A percentile compares a stretch with the other conserved stretches of the same genome.
These are phyloP conservation scores for Rhagoletis pomonella DNA, from an alignment of 1,140 invertebrate genomes.

Conservation along the genomic window DNA sequence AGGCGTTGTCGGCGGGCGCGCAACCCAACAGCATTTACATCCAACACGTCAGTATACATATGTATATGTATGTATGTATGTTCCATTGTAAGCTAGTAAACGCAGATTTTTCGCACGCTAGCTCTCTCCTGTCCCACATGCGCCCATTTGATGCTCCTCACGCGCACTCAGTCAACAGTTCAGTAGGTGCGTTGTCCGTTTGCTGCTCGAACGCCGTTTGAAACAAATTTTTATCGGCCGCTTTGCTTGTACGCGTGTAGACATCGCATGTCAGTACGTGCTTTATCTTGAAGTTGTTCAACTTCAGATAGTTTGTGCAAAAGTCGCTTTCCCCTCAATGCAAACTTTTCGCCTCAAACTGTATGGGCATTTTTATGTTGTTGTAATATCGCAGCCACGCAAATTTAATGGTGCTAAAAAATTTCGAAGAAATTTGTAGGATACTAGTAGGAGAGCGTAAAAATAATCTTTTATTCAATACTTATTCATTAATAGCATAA, in stretches of 20 bases:
- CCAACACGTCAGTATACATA: neutral
- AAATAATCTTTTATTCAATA: no score
- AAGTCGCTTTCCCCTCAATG: neutral
- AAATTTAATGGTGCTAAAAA: neutral
- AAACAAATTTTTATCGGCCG: slow-evolving; percentile 51
- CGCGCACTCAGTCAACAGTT: neutral
- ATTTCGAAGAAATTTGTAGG: neutral
- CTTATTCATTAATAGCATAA: no score
- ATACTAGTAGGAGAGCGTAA: no score
- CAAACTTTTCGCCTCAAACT: neutral
- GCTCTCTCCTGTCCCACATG: neutral
- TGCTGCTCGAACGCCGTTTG: neutral
- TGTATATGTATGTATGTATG: neutral
- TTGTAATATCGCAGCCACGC: neutral
- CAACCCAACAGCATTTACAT: neutral
- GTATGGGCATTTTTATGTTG: neutral
- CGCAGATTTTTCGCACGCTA: slow-evolving; percentile 35
- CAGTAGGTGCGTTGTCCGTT: slow-evolving; percentile 6
- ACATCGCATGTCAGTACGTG: slow-evolving; percentile 51
- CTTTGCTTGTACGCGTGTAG: slow-evolving; percentile 44
- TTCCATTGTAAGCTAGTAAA: neutral
- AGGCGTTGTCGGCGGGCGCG: neutral
- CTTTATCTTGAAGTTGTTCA: slow-evolving; percentile 48
- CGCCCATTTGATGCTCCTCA: neutral
- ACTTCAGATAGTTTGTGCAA: slow-evolving; percentile 20